phyloP scores from a whole-genome alignment of 1,140 invertebrate species.

The Heliothis virescens region DNA sequence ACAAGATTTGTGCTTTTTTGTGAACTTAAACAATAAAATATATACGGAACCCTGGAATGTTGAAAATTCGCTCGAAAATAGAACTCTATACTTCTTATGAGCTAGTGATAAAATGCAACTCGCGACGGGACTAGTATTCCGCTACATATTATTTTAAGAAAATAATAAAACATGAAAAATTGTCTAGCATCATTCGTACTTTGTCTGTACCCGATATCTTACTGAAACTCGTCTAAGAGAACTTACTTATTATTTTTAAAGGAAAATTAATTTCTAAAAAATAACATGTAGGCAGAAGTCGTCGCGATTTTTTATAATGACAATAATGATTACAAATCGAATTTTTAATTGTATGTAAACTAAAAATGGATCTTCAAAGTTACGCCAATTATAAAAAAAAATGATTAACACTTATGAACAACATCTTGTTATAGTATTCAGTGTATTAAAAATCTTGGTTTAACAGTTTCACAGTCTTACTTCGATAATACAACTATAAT shows the following conservation, averaged over 20 bases:
- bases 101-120: slow-evolving; percentile 78
- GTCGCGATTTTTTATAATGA: slow-evolving; percentile 71
- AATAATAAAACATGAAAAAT: slow-evolving; percentile 11
- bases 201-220: slow-evolving; percentile 9
- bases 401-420: slow-evolving; percentile 56
- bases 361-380: slow-evolving; percentile 40
- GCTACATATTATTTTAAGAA: slow-evolving; percentile 68
- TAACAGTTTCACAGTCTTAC: background rate
- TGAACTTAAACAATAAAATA: slow-evolving; percentile 69
- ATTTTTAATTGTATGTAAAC: slow-evolving; percentile 43
- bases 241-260: background rate
- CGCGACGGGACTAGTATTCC: slow-evolving; percentile 81
- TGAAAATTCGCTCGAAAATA: slow-evolving; percentile 70
- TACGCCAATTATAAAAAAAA: slow-evolving; percentile 55
- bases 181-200: background rate
- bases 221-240: background rate
- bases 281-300: slow-evolving; percentile 78
- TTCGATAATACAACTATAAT: slow-evolving; percentile 13
- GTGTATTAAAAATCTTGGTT: slow-evolving; percentile 37
- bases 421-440: slow-evolving; percentile 44
- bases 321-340: slow-evolving; percentile 54
- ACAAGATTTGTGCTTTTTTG: slow-evolving; percentile 73
- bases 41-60: slow-evolving; percentile 78
- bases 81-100: slow-evolving; percentile 70
- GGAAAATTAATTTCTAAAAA: slow-evolving; percentile 62